These are phyloP conservation scores for Tenthredo mesomela DNA, from an alignment of 2,888 invertebrate species.

Conservation along the genomic window DNA sequence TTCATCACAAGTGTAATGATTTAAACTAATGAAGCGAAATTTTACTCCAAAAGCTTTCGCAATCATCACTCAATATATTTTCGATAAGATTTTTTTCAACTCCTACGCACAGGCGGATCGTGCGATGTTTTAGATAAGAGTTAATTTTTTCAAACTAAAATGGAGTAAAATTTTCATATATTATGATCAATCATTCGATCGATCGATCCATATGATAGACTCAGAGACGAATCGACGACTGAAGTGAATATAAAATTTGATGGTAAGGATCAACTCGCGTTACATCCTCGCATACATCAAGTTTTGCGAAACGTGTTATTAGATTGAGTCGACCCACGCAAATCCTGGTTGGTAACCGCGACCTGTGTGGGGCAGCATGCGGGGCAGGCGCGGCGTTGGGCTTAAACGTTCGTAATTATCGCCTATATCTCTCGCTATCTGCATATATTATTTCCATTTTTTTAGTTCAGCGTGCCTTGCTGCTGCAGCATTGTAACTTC, in stretches of 20 bases:
- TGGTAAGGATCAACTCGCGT: conserved; percentile 42
- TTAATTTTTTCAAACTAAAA: not conserved
- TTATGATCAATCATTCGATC: not conserved
- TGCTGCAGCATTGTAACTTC: conserved; percentile 57
- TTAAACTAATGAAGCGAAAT: not conserved
- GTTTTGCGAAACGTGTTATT: conserved; percentile 69
- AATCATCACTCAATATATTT: not conserved
- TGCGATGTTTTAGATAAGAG: not conserved
- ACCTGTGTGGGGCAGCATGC: conserved; percentile 55
- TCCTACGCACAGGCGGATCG: too few species aligned
- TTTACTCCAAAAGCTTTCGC: not conserved
- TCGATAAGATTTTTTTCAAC: not conserved
- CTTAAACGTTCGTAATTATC: conserved; percentile 73
- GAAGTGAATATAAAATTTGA: conserved; percentile 46
- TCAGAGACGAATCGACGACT: conserved; percentile 44
- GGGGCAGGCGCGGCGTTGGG: conserved; percentile 57
- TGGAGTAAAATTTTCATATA: not conserved
- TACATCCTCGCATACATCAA: conserved; percentile 48
- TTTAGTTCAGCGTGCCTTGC: conserved; percentile 52
- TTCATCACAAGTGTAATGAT: not conserved
- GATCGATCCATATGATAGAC: not conserved
- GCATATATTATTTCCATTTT: conserved; percentile 67
- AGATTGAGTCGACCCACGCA: conserved; percentile 72
- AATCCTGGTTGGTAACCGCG: conserved; percentile 52
- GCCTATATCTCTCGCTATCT: conserved; percentile 68